phyloP scores from a whole-genome alignment of 2,888 invertebrate genomes.

The Crematogaster levior region DNA sequence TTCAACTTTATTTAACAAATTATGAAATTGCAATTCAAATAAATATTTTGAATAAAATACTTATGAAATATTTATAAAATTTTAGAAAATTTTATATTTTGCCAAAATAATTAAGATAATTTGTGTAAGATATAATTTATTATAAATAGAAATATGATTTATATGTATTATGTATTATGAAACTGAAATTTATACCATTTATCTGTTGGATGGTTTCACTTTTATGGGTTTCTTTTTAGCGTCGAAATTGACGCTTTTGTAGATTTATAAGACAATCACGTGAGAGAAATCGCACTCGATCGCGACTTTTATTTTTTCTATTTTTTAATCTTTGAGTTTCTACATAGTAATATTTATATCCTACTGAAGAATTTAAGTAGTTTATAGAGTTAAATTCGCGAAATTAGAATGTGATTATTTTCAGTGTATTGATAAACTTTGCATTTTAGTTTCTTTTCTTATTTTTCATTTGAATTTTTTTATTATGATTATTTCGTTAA shows the following conservation, averaged over 20 bases:
- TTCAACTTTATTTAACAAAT: not conserved
- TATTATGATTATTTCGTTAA: not conserved
- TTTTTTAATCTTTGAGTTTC: not conserved
- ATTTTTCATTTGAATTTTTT: not conserved
- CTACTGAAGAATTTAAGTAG: not conserved
- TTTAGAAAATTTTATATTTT: not conserved
- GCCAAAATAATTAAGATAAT: not conserved
- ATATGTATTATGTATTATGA: not conserved
- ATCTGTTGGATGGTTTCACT: not conserved
- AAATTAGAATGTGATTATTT: not conserved
- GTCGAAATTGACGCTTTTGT: not conserved
- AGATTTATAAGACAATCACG: not conserved
- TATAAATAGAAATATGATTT: not conserved
- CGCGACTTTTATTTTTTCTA: not conserved
- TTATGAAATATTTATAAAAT: too few species aligned
- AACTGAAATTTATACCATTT: not conserved
- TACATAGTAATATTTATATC: not conserved
- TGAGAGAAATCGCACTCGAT: not conserved
- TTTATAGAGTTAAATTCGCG: not conserved
- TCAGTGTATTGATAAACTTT: not conserved
- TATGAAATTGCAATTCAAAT: not conserved
- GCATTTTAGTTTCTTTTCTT: not conserved
- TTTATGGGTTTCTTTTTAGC: not conserved
- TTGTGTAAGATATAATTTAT: not conserved
- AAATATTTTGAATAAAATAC: too few species aligned